Evolutionary conservation across 2,113 vertebrate genomes (phyloP).

Genomic region (Onychostoma macrolepis): DNA sequence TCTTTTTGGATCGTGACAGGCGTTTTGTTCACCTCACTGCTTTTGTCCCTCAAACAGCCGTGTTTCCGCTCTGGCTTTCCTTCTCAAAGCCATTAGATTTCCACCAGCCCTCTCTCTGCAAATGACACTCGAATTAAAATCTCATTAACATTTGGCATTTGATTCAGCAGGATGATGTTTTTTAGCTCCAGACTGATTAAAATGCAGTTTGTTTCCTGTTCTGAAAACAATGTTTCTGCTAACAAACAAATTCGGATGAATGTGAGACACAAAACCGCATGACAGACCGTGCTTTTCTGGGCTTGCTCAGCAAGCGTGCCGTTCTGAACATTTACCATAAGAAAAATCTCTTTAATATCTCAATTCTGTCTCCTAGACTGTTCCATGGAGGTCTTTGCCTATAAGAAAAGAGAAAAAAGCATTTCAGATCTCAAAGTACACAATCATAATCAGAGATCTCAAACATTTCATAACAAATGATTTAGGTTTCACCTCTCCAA

Average conservation of each 20-base stretch:
- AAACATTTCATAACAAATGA: background rate
- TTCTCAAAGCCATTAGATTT: background rate
- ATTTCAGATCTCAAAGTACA: background rate
- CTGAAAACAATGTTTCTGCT: background rate
- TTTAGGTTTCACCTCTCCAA: no score
- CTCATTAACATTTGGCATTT: constrained; percentile 33
- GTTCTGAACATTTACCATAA: background rate
- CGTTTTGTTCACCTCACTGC: background rate
- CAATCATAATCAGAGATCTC: background rate
- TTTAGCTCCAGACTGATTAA: background rate
- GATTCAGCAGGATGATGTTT: background rate
- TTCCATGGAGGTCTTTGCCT: no score
- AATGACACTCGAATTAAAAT: constrained; percentile 15
- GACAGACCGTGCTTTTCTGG: background rate
- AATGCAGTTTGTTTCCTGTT: background rate
- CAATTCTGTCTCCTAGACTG: no score
- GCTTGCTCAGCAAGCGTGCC: no score
- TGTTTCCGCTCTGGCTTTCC: background rate
- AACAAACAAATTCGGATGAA: background rate
- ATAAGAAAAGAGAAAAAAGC: no score
- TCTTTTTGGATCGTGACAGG: background rate
- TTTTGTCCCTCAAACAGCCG: background rate
- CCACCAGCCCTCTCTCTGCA: background rate
- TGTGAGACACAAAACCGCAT: background rate
- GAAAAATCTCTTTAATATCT: background rate